Evolutionary conservation across 2,113 vertebrate species (phyloP).

Genomic region (Mustela lutreola): DNA sequence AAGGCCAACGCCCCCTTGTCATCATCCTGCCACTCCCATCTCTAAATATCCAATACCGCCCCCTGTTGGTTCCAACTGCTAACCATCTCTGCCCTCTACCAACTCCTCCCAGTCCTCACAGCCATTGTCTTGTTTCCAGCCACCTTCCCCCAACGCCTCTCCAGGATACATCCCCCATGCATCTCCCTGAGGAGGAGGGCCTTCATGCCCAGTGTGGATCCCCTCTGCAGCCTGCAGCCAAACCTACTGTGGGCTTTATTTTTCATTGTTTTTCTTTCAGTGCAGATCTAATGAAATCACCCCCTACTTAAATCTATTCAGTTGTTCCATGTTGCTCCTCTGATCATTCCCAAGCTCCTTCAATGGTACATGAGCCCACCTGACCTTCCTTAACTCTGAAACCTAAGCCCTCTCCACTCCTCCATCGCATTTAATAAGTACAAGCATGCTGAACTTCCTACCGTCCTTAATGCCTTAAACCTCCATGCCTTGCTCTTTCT

Average conservation of each 20-base stretch:
- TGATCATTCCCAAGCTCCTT: neutral
- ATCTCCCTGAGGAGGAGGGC: neutral
- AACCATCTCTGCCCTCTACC: neutral
- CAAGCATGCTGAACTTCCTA: neutral
- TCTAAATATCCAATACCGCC: neutral
- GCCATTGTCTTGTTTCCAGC: neutral
- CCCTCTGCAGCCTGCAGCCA: too few species aligned
- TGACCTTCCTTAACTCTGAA: neutral
- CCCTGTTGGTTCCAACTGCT: neutral
- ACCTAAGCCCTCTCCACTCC: neutral
- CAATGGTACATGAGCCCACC: neutral
- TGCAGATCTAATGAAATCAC: neutral
- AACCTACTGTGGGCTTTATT: neutral
- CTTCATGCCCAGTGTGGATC: neutral
- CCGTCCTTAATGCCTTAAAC: too few species aligned
- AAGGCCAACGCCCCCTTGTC: neutral
- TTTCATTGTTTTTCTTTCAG: neutral
- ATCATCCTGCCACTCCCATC: neutral
- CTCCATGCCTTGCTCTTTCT: neutral
- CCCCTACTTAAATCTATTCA: neutral
- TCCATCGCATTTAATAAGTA: accelerated
- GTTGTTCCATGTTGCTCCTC: neutral
- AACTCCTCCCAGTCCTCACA: neutral
- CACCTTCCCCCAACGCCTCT: neutral
- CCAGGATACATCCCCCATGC: neutral